These are phyloP conservation scores for Agonopterix arenella DNA, from an alignment of 2,888 invertebrate genomes.

Conservation along the genomic window DNA sequence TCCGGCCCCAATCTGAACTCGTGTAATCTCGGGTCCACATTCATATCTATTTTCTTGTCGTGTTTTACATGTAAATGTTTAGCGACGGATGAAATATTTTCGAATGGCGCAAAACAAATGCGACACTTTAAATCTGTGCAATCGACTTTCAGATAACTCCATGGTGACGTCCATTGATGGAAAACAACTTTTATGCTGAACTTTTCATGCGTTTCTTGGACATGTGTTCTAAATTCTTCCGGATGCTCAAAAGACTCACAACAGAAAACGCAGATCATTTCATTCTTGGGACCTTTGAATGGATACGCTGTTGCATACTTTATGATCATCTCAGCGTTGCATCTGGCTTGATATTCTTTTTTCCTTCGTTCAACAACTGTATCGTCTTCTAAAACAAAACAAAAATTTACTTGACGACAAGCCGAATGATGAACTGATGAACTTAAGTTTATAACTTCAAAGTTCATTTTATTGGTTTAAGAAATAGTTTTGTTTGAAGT, in stretches of 20 bases:
- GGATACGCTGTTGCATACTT: slow-evolving; percentile 35
- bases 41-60: slow-evolving; percentile 11
- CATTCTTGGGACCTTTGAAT: slow-evolving; percentile 28
- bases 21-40: slow-evolving; percentile 19
- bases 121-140: slow-evolving; percentile 28
- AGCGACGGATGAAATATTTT: slow-evolving; percentile 17
- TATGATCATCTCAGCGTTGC: slow-evolving; percentile 32
- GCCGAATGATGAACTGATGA: too few relatives aligned
- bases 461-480: too few relatives aligned
- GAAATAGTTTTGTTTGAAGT: too few relatives aligned
- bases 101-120: slow-evolving; percentile 18
- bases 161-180: slow-evolving; percentile 29
- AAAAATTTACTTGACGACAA: slow-evolving; percentile 15
- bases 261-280: slow-evolving; percentile 32
- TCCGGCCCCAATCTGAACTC: slow-evolving; percentile 23
- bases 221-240: slow-evolving; percentile 28
- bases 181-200: slow-evolving; percentile 16
- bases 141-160: slow-evolving; percentile 26
- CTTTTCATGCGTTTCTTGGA: slow-evolving; percentile 22
- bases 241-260: slow-evolving; percentile 24
- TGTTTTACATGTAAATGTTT: slow-evolving; percentile 21
- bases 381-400: slow-evolving; percentile 39
- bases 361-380: slow-evolving; percentile 25
- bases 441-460: too few relatives aligned
- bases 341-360: slow-evolving; percentile 24